phyloP scores from a whole-genome alignment of 2,888 invertebrate genomes.

The Epistrophe grossulariae region DNA sequence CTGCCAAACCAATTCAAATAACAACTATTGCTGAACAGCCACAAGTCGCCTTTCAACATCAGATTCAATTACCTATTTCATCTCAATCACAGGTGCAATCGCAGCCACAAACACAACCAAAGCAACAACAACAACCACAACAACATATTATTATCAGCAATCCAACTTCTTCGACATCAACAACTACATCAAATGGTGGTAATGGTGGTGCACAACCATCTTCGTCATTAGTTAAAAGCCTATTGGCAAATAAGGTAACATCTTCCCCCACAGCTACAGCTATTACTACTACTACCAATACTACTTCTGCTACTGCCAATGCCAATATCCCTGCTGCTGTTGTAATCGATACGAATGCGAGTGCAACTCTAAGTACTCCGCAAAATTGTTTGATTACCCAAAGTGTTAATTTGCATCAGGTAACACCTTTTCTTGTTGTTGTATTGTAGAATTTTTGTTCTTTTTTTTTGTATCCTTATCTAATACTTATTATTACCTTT shows the following conservation, averaged over 20 bases:
- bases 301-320: slow-evolving; percentile 71
- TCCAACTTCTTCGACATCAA: slow-evolving; percentile 67
- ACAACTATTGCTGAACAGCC: slow-evolving; percentile 59
- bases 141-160: slow-evolving; percentile 39
- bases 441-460: slow-evolving; percentile 38
- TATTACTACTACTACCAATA: slow-evolving; percentile 71
- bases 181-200: slow-evolving; percentile 57
- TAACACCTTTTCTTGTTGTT: slow-evolving; percentile 78
- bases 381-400: slow-evolving; percentile 79
- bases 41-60: slow-evolving; percentile 55
- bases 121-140: slow-evolving; percentile 70
- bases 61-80: slow-evolving; percentile 19
- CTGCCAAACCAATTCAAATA: slow-evolving; percentile 59
- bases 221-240: slow-evolving; percentile 95
- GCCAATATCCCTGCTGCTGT: slow-evolving; percentile 78
- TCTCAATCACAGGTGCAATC: slow-evolving; percentile 45
- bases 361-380: slow-evolving; percentile 80
- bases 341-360: slow-evolving; percentile 80
- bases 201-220: slow-evolving; percentile 79
- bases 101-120: slow-evolving; percentile 61
- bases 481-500: slow-evolving; percentile 36
- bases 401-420: slow-evolving; percentile 80
- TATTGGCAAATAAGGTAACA: slow-evolving; percentile 96
- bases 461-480: slow-evolving; percentile 42
- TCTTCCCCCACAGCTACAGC: slow-evolving; percentile 79